These are phyloP conservation scores for Hetaerina titia DNA, from an alignment of 2,888 invertebrate species.

Conservation along the genomic window DNA sequence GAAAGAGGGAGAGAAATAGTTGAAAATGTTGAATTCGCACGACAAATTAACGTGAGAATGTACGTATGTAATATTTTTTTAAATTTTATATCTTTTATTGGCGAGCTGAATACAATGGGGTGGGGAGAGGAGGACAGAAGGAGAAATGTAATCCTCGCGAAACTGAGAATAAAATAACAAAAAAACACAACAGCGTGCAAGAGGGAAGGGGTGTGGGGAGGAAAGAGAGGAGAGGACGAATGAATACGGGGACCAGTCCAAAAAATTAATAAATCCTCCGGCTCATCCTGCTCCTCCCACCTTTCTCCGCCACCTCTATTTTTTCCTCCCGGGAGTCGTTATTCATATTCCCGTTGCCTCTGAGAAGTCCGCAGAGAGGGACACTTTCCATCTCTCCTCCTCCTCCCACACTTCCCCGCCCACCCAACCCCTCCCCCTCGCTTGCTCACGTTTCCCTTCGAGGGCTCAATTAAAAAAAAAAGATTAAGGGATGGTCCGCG, in stretches of 20 bases:
- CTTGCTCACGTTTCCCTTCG: conserved; percentile 1
- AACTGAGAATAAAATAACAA: not conserved
- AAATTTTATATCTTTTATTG: not conserved
- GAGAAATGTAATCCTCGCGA: conserved; percentile 32
- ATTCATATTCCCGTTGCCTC: conserved; percentile 24
- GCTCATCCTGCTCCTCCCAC: not conserved
- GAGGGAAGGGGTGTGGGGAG: not conserved
- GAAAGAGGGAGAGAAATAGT: not conserved
- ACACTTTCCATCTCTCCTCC: not conserved
- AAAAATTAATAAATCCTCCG: not conserved
- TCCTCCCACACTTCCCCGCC: not conserved
- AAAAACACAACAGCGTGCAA: not conserved
- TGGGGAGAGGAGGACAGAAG: not conserved
- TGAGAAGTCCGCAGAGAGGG: not conserved
- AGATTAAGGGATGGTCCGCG: not conserved
- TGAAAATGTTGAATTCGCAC: not conserved
- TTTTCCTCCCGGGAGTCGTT: not conserved
- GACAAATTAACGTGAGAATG: not conserved
- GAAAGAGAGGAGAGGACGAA: not conserved
- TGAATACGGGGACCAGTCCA: not conserved
- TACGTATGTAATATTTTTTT: not conserved
- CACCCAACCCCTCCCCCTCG: not conserved
- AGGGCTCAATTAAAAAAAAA: conserved; percentile 57
- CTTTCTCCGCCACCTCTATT: not conserved
- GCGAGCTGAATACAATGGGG: not conserved